Evolutionary conservation across 2,888 invertebrate genomes (phyloP), one percentile per base, ranked within the genome.

Genomic region (Thymelicus acteon): DNA sequence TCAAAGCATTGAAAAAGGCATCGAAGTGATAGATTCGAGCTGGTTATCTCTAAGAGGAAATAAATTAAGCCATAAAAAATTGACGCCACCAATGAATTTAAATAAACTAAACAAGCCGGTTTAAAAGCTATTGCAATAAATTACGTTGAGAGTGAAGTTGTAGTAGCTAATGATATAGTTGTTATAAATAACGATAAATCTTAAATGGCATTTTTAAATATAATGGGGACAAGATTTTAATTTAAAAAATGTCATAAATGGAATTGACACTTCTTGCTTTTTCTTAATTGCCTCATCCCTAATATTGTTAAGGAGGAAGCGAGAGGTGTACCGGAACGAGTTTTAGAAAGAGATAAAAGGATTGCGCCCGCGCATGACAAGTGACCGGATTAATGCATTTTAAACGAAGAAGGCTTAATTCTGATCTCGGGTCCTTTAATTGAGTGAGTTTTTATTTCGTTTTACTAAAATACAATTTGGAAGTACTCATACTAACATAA

Each of bases 391-490:
- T 93, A 93, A 93, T 92, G 92, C 89, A 91, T 92, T 92, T 93
- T 92, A 92, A 93, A 92, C 89, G 91, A 88, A 89, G 91, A 93
- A 90, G 91, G 93, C 93, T 93, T 91, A 92, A 93, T 93, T 92
- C 88, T 88, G 89, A 87, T 88, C 83, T 87, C 82, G 80, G 85
- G 80, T 81, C 81, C 85, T 85, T 91, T 92, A 92, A 92, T 93
- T 91, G 90, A 90, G 88, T 85, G 84, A 78, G 78, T 82, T 83
- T 83, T 81, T 82, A 84, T 85, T 83, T 83, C 77, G 76, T 76
- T 84, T 84, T 83, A 82, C 73, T 72, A 73, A 75, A 76, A 74
- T 73, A 73, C 73, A 72, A 64, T 72, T 73, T 72, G 71, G 75
- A 73, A 76, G 65, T 65, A 71, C 64, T 62, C 58, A 48, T 66